Percentiles rank a stretch among this genome's conserved stretches.
These are phyloP conservation scores for Vanessa cardui DNA, from an alignment of 2,888 invertebrate species.

Conservation along the genomic window DNA sequence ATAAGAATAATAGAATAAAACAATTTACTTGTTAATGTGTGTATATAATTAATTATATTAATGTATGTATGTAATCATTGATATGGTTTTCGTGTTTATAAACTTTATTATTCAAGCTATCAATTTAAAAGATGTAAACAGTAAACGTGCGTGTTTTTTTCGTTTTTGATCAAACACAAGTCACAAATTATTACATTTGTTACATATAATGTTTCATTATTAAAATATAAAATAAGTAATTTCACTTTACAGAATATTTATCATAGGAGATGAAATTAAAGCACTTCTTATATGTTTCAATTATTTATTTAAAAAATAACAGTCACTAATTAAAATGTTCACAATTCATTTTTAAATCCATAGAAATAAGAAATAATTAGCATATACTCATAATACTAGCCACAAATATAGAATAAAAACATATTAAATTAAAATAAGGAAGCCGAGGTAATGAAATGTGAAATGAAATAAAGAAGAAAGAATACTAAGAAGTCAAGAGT, in stretches of 20 bases:
- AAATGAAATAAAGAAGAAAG: constrained; percentile 25
- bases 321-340: constrained; percentile 50
- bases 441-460: constrained; percentile 76
- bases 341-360: constrained; percentile 60
- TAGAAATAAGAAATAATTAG: constrained; percentile 52
- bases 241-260: no score
- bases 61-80: no score
- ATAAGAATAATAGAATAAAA: no score
- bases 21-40: no score
- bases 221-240: not conserved
- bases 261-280: not conserved
- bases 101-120: no score
- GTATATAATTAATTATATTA: no score
- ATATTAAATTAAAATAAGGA: constrained; percentile 59
- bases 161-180: no score
- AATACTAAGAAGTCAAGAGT: constrained; percentile 23
- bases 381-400: constrained; percentile 29
- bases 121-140: no score
- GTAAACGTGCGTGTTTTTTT: no score
- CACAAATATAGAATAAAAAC: constrained; percentile 52
- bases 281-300: not conserved
- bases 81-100: no score
- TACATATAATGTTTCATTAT: no score
- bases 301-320: constrained; percentile 62
- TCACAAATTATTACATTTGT: no score